Conservation (phyloP, 2,113 vertebrate genomes). For the Mus spicilegus region DNA sequence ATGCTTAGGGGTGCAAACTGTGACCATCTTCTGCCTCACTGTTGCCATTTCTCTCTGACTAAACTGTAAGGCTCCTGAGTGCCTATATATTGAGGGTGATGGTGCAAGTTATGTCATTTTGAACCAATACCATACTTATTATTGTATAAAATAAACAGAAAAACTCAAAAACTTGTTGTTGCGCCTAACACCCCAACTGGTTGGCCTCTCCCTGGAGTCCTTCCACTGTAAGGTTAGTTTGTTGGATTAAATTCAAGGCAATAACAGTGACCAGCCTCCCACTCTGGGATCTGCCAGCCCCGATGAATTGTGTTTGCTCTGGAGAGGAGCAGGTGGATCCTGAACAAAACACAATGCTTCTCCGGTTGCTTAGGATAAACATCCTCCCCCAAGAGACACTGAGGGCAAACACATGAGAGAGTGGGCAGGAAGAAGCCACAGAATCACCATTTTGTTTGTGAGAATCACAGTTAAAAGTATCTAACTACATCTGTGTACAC, state of each 20-base stretch:
- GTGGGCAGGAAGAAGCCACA: slow-evolving; percentile 57
- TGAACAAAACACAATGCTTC: slow-evolving; percentile 78
- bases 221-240: neutral
- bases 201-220: neutral
- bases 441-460: neutral
- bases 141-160: slow-evolving; percentile 28
- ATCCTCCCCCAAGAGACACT: slow-evolving; percentile 72
- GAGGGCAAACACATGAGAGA: slow-evolving; percentile 47
- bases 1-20: neutral
- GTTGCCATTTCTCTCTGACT: neutral
- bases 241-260: slow-evolving; percentile 68
- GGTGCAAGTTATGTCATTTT: neutral
- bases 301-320: slow-evolving; percentile 57
- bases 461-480: neutral
- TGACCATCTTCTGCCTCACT: neutral
- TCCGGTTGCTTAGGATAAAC: slow-evolving; percentile 73
- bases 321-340: slow-evolving; percentile 75
- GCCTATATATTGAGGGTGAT: neutral
- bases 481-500: neutral
- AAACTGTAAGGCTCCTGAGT: neutral
- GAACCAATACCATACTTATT: neutral
- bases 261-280: slow-evolving; percentile 30
- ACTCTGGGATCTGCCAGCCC: slow-evolving; percentile 51
- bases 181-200: neutral
- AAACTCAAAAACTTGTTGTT: slow-evolving; percentile 22